Percentiles rank a stretch among this genome's conserved stretches.
Conservation (phyloP, 2,113 vertebrate genomes). For the Petrocephalus zakoni region DNA sequence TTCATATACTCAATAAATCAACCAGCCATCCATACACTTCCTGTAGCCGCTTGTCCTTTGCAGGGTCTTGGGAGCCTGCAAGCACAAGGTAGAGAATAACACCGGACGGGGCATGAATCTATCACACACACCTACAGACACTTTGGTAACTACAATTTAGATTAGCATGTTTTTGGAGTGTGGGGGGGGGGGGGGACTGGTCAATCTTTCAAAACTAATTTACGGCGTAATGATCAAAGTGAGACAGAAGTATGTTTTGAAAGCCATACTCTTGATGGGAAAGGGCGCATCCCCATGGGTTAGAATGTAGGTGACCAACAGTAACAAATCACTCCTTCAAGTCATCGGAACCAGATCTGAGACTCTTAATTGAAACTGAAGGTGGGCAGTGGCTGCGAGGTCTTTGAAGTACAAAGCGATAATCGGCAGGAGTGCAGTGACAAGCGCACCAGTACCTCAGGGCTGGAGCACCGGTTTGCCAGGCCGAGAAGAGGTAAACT, state of each 20-base stretch:
- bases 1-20: background rate
- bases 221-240: background rate
- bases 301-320: background rate
- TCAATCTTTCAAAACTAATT: background rate
- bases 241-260: background rate
- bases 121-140: background rate
- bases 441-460: background rate
- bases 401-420: background rate
- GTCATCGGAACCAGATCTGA: background rate
- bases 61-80: background rate
- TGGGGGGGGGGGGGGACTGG: background rate
- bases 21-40: background rate
- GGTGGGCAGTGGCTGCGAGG: background rate
- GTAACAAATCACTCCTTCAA: background rate
- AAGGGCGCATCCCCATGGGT: background rate
- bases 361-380: background rate
- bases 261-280: background rate
- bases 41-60: background rate
- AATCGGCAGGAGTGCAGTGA: background rate
- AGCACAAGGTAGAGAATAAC: background rate
- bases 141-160: background rate
- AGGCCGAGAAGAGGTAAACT: background rate
- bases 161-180: background rate
- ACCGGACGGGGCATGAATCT: background rate
- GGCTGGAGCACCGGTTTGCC: background rate